Evolutionary conservation across 2,113 vertebrate genomes (phyloP).

Genomic region (Rhipidura dahli): DNA sequence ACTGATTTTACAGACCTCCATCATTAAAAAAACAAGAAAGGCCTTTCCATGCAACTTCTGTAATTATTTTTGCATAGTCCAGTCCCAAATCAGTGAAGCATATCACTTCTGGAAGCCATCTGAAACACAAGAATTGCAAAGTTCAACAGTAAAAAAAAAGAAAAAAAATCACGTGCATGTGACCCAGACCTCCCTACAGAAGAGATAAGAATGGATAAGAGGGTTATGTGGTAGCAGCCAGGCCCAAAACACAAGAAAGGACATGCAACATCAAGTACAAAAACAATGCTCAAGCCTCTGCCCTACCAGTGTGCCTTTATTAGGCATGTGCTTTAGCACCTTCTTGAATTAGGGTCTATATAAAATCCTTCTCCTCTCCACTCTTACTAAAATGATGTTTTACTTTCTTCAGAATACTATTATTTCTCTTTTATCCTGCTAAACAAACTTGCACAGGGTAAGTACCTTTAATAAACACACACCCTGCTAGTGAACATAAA

Average conservation of each 20-base stretch:
- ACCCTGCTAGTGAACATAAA: neutral
- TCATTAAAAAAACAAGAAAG: neutral
- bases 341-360: neutral
- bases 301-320: neutral
- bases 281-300: neutral
- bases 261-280: neutral
- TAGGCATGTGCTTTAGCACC: neutral
- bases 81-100: neutral
- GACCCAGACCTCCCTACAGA: neutral
- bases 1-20: neutral
- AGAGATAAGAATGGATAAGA: neutral
- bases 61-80: neutral
- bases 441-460: neutral
- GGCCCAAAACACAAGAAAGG: neutral
- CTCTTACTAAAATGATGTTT: neutral
- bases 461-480: neutral
- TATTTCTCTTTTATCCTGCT: neutral
- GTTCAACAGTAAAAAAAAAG: neutral
- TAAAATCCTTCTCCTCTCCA: neutral
- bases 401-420: neutral
- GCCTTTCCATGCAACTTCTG: neutral
- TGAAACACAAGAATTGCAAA: neutral
- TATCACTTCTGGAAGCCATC: neutral
- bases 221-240: neutral
- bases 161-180: accelerated